Base-by-base conservation (phyloP, 2,113 vertebrate genomes). In the Tragelaphus strepsiceros region DNA sequence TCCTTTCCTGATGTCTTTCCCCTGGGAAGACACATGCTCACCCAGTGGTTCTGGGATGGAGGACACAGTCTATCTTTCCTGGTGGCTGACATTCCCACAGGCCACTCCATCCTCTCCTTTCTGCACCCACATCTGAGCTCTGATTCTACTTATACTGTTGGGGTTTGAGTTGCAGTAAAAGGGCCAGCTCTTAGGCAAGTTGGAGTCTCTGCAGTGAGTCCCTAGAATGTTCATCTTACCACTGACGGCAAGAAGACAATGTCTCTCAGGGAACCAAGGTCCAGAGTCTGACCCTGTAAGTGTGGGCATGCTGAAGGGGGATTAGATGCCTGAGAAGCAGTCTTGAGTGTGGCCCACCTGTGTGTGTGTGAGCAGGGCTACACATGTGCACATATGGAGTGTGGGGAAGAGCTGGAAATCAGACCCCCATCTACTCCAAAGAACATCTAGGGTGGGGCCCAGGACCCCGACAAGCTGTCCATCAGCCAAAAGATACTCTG, bases 221-320 rank as follows among this genome's bases (percentile, higher is more conserved):
- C 46, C 74, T 30, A 28, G 86, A 82, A 96, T 28, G 24, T 46
- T 71, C 30, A 89, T 98, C 14, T 0, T 90, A 58, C 91, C n/a
- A 53, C 81, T 88, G 64, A 43, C 35, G 58, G 62, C 93, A 81
- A 61, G 71, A 71, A 82, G 94, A 64, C 15, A 6, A 21, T 67
- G 21, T 74, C 91, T 98, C 95, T 94, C 91, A 62, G 32, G 11
- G 84, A 78, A 51, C 51, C 53, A 83, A 58, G 53, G 71, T 94
- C 85, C 39, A 93, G 32, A 64, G 26, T 7, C 0, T 83, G 94
- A 4, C 89, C 30, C 0, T 0, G 39, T 64, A 95, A 81, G 17
- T 17, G 5, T 58, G 88, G n/a, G 80, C 58, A 5, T 1, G 51
- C 53, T 87, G 54, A 81, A 35, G n/a, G 17, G 26, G 56, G 17